These are phyloP conservation scores for Lissonota sp. DNA, from an alignment of 2,888 invertebrate genomes.

Conservation along the genomic window DNA sequence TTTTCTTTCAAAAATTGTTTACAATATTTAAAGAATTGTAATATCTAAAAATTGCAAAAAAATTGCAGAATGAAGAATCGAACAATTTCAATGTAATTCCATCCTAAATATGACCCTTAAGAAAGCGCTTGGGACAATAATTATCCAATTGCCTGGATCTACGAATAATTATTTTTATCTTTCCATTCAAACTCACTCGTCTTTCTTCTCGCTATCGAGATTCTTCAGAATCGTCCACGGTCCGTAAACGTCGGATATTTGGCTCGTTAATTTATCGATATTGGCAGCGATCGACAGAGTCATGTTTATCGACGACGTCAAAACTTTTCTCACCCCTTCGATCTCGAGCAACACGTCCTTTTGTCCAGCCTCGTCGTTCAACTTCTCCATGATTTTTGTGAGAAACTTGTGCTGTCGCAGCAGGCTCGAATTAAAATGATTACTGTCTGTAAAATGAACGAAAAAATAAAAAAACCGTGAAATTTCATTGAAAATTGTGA, in stretches of 20 bases:
- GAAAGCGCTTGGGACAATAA: no score
- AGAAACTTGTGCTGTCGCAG: constrained; percentile 92
- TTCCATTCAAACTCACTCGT: constrained; percentile 67
- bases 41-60: no score
- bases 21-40: no score
- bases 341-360: constrained; percentile 84
- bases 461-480: neutral
- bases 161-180: constrained; percentile 11
- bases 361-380: constrained; percentile 85
- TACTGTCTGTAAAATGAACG: constrained; percentile 86
- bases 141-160: neutral
- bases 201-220: constrained; percentile 75
- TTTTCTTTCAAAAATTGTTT: no score
- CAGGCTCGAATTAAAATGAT: constrained; percentile 89
- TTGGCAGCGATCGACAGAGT: constrained; percentile 91
- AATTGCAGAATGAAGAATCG: no score
- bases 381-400: constrained; percentile 87
- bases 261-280: constrained; percentile 86
- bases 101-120: no score
- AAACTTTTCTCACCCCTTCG: constrained; percentile 85
- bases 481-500: constrained; percentile 17
- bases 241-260: constrained; percentile 84
- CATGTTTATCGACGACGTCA: constrained; percentile 87
- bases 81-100: no score
- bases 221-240: constrained; percentile 84